These are phyloP conservation scores for Sebastes hubbsi DNA, from an alignment of 2,797 vertebrate genomes.

Conservation along the genomic window DNA sequence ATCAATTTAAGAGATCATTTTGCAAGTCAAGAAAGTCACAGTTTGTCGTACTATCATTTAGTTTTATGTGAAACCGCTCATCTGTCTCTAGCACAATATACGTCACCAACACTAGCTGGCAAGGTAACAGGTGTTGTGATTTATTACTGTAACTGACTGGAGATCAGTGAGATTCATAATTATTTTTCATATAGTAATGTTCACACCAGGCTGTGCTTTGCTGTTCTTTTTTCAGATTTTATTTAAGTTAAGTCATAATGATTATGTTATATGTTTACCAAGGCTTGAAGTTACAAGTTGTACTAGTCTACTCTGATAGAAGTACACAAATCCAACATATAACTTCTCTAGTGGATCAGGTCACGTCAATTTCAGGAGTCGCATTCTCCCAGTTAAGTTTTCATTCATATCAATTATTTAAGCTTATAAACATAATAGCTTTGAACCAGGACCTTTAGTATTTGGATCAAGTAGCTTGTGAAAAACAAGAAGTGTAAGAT, in stretches of 20 bases:
- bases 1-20: too few species aligned
- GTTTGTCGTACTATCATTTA: too few species aligned
- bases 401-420: neutral
- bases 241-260: neutral
- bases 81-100: too few species aligned
- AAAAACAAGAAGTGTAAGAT: neutral
- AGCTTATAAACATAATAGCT: neutral
- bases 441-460: neutral
- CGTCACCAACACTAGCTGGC: too few species aligned
- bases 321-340: neutral
- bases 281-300: neutral
- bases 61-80: too few species aligned
- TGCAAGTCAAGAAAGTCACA: too few species aligned
- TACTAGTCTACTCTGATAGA: neutral
- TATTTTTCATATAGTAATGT: neutral
- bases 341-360: neutral
- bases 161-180: neutral
- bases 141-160: neutral
- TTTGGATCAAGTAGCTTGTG: neutral
- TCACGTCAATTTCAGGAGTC: neutral
- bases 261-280: neutral
- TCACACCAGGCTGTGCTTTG: neutral
- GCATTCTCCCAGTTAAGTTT: neutral
- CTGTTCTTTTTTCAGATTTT: neutral
- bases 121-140: neutral